phyloP scores from a whole-genome alignment of 1,140 invertebrate species.

The Probaryconus sp. region DNA sequence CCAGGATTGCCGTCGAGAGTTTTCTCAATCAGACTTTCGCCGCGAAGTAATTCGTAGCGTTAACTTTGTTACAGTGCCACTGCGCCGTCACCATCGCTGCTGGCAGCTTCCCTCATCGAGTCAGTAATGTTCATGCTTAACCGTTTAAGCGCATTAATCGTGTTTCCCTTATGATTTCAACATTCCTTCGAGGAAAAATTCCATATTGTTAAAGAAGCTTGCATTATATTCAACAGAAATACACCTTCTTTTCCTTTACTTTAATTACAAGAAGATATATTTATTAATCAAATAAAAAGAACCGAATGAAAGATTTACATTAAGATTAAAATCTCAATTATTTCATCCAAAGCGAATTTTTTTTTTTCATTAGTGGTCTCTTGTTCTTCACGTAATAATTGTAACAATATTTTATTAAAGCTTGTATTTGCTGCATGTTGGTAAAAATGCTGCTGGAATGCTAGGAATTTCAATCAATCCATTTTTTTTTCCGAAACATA shows the following conservation, averaged over 20 bases:
- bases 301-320: too few species aligned
- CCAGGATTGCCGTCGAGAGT: constrained; percentile 45
- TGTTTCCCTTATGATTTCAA: constrained; percentile 34
- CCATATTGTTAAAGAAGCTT: constrained; percentile 4
- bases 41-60: constrained; percentile 72
- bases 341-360: too few species aligned
- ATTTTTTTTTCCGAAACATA: constrained; percentile 43
- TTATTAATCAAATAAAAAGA: too few species aligned
- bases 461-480: constrained; percentile 45
- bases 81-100: constrained; percentile 9
- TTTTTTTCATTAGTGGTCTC: too few species aligned
- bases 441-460: constrained; percentile 23
- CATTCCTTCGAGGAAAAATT: constrained; percentile 17
- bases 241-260: too few species aligned
- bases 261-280: too few species aligned
- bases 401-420: constrained; percentile 39
- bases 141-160: constrained; percentile 60
- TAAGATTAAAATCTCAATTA: constrained; percentile 2
- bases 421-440: constrained; percentile 30
- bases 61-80: constrained; percentile 71
- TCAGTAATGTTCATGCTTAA: constrained; percentile 41
- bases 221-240: too few species aligned
- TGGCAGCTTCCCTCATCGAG: constrained; percentile 36
- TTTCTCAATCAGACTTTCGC: constrained; percentile 76
- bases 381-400: too few species aligned